Conservation (phyloP, 92 coral and sea anemone genomes). For the Zoanthus solanderi region DNA sequence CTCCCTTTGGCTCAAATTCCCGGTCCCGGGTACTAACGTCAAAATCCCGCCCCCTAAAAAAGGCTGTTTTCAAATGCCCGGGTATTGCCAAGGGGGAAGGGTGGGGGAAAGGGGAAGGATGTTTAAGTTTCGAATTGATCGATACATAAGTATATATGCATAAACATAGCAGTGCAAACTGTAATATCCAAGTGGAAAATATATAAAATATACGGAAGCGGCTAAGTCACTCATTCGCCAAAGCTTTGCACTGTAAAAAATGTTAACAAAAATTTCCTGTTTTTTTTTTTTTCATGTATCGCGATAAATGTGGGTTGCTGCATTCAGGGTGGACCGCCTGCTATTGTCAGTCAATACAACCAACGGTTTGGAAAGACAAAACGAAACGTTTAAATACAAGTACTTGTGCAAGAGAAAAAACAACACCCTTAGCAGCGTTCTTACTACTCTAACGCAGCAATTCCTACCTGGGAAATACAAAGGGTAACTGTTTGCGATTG, state of each 20-base stretch:
- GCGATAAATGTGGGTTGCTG: conserved; percentile 31
- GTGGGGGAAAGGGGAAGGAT: too few relatives aligned
- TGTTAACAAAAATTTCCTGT: neutral
- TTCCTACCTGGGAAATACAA: conserved; percentile 19
- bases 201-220: neutral
- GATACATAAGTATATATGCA: too few relatives aligned
- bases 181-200: neutral
- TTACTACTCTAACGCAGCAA: conserved; percentile 7
- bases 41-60: too few relatives aligned
- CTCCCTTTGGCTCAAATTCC: too few relatives aligned
- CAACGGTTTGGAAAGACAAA: conserved; percentile 26
- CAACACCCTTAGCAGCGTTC: conserved; percentile 22
- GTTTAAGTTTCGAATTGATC: too few relatives aligned
- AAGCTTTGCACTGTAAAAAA: neutral
- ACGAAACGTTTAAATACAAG: conserved; percentile 8
- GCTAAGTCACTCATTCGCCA: neutral
- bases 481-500: conserved; percentile 17
- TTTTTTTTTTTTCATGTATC: neutral
- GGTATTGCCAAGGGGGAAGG: too few relatives aligned
- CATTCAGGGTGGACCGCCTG: neutral
- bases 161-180: neutral
- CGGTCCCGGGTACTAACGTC: too few relatives aligned
- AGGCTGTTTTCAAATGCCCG: too few relatives aligned
- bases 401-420: conserved; percentile 17
- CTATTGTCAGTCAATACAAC: conserved; percentile 7